These are phyloP conservation scores for Augochlorella aurata DNA, from an alignment of 2,888 invertebrate species.

Conservation along the genomic window DNA sequence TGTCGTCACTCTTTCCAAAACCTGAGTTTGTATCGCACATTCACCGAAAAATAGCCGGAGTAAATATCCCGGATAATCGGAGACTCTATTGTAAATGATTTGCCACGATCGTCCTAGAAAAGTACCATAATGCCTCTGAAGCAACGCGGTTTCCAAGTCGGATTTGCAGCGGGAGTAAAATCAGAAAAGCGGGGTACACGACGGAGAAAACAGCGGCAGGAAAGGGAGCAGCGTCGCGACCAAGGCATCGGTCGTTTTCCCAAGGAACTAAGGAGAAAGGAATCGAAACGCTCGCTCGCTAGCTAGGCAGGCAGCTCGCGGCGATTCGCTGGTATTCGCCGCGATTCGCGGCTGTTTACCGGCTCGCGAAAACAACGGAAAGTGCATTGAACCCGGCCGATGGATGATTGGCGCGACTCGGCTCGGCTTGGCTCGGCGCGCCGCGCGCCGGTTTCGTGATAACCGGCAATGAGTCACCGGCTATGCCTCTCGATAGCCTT, in stretches of 20 bases:
- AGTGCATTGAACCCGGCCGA: constrained; percentile 43
- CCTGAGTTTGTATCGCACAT: too few relatives aligned
- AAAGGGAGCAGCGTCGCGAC: background rate
- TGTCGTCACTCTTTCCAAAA: too few relatives aligned
- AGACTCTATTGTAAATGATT: too few relatives aligned
- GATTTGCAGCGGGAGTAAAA: too few relatives aligned
- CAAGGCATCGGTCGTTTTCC: constrained; percentile 13
- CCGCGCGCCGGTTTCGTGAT: constrained; percentile 9
- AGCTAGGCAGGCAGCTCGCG: background rate
- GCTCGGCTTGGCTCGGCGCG: background rate
- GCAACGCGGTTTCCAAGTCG: too few relatives aligned
- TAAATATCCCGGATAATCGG: too few relatives aligned
- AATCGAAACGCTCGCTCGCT: constrained; percentile 1
- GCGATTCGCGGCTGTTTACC: constrained; percentile 28
- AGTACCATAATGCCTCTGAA: too few relatives aligned
- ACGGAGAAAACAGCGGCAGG: background rate
- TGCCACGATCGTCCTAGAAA: too few relatives aligned
- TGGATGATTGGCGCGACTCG: constrained; percentile 28
- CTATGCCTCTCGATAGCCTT: constrained; percentile 7
- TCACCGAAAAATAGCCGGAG: too few relatives aligned
- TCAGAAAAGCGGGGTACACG: background rate
- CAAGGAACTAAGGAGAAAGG: constrained; percentile 37
- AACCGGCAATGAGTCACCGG: background rate
- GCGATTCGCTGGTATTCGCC: constrained; percentile 1
- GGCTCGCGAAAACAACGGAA: constrained; percentile 43